Evolutionary conservation across 2,888 invertebrate genomes (phyloP).

Genomic region (Acanthosepion esculentum): DNA sequence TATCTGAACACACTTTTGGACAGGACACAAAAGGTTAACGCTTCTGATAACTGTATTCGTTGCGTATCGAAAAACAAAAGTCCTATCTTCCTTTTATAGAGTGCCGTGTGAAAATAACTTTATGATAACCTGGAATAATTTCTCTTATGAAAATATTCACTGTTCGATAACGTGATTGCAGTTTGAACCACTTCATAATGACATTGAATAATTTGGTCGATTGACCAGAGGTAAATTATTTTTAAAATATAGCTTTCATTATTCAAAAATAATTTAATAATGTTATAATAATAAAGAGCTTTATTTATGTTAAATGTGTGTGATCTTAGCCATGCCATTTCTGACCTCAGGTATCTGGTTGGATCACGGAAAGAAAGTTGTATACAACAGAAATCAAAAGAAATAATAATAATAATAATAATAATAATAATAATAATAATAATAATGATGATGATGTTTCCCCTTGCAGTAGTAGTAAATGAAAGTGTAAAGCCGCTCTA

Average conservation of each 20-base stretch:
- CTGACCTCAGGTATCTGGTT: too few relatives aligned
- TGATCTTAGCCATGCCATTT: too few relatives aligned
- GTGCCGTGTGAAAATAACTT: background rate
- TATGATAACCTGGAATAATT: background rate
- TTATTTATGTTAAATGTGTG: too few relatives aligned
- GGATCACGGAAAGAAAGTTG: too few relatives aligned
- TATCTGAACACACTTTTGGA: background rate
- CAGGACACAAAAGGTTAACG: background rate
- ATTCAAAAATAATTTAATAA: too few relatives aligned
- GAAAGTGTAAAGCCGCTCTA: too few relatives aligned
- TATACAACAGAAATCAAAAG: too few relatives aligned
- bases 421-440: too few relatives aligned
- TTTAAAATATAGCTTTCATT: background rate
- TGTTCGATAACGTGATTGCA: background rate
- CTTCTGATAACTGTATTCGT: background rate
- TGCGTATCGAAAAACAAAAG: background rate
- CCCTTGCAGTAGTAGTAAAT: too few relatives aligned
- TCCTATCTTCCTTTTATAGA: background rate
- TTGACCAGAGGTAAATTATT: background rate
- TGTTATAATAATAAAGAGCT: too few relatives aligned
- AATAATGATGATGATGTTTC: too few relatives aligned
- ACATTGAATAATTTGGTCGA: background rate
- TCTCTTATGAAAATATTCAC: background rate
- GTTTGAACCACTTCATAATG: slow-evolving; percentile 12
- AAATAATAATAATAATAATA: too few relatives aligned